Evolutionary conservation across 2,113 vertebrate species (phyloP).

Genomic region (Sinocyclocheilus anophthalmus): DNA sequence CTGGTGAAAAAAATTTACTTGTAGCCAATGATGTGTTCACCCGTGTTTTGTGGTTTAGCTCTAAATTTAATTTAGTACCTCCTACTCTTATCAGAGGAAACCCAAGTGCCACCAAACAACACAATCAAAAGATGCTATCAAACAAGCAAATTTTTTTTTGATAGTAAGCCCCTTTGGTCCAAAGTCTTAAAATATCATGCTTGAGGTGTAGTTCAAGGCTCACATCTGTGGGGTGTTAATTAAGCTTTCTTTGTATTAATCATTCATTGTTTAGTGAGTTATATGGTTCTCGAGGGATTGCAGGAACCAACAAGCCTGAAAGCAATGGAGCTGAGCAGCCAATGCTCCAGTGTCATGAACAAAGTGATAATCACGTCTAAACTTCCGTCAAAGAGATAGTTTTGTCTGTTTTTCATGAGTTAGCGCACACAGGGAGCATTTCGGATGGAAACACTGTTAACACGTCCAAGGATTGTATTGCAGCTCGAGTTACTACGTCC

Average conservation of each 20-base stretch:
- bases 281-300: background rate
- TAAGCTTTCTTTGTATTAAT: slow-evolving; percentile 19
- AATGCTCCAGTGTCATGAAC: background rate
- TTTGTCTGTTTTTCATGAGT: slow-evolving; percentile 12
- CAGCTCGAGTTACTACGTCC: slow-evolving; percentile 56
- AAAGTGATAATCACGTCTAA: background rate
- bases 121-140: background rate
- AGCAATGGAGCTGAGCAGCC: background rate
- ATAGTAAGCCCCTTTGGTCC: background rate
- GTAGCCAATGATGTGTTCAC: background rate
- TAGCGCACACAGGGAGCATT: background rate
- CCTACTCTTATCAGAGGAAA: background rate
- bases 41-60: background rate
- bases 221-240: slow-evolving; percentile 3
- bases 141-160: background rate
- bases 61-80: background rate
- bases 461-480: slow-evolving; percentile 54
- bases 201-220: background rate
- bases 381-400: background rate
- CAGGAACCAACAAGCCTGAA: slow-evolving; percentile 1
- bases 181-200: background rate
- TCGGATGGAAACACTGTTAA: slow-evolving; percentile 57
- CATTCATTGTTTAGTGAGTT: slow-evolving; percentile 23
- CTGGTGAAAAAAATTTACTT: background rate
- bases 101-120: background rate